phyloP scores from a whole-genome alignment of 2,797 vertebrate genomes.

The Sebastes itinus region DNA sequence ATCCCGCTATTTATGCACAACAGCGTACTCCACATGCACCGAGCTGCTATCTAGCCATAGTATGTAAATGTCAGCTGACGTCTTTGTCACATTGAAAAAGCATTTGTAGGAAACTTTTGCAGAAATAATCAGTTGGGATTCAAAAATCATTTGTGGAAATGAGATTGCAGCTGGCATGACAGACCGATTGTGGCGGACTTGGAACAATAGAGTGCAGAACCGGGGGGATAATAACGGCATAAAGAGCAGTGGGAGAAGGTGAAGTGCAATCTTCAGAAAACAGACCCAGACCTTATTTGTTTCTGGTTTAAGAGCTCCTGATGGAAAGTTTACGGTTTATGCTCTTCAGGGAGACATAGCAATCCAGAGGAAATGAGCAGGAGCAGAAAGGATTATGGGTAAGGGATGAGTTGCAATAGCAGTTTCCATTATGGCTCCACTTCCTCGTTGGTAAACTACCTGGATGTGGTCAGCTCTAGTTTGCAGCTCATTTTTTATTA shows the following conservation, averaged over 20 bases:
- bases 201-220: background rate
- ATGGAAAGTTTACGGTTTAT: background rate
- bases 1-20: background rate
- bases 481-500: background rate
- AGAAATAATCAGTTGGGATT: background rate
- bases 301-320: background rate
- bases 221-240: background rate
- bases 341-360: background rate
- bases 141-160: background rate
- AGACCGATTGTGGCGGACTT: background rate
- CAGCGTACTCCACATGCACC: background rate
- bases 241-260: background rate
- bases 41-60: accelerated
- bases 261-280: background rate
- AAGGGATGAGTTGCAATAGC: background rate
- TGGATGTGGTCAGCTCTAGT: background rate
- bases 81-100: background rate
- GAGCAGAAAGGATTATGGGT: background rate
- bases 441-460: background rate
- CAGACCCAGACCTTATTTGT: background rate
- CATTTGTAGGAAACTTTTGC: background rate
- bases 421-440: background rate
- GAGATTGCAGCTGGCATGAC: background rate
- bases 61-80: background rate
- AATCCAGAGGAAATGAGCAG: background rate